Evolutionary conservation across 2,888 invertebrate species (phyloP), one percentile per base, ranked within the genome.

Genomic region (Allolobophora icterica): DNA sequence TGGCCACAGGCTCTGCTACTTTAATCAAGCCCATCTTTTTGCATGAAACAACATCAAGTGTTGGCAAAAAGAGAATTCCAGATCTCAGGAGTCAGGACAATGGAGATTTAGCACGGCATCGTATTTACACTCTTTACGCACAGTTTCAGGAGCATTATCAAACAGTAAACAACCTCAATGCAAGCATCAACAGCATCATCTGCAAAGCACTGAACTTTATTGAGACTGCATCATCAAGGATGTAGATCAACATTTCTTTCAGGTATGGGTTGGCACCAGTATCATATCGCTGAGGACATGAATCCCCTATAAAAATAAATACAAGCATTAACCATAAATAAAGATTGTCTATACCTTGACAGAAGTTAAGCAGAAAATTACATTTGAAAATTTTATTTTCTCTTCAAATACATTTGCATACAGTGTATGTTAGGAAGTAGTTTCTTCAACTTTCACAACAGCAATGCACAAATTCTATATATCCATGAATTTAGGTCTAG

Each of bases 231-330:
- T 87, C 87, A 17, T 30, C 90, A 90, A 95, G 91, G 13, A 95
- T 94, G 92, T 94, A 95, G 91, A 95, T 93, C 89, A 94, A 94
- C 84, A 93, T 93, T 83, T 94, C 94, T 52, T 94, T 94, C 89
- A 92, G 93, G 93, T 95, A 95, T 2, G 95, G 95, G 91, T 95
- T 93, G 58, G 91, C 91, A 19, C 99, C 99, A 94, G 99, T 98
- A 94, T 99, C 98, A 94, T 99, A 99, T 95, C 97, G 97, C 98
- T 99, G 99, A 0, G 99, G 99, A 95, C 99, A 99, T 94, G 98
- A 98, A 96, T 99, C 99, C 93, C 97, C 97, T 97, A 95, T 92
- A 95, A 95, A 92, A 91, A 40, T 15, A 30, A 90, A 89, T 30
- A 89, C n/a, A 71, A 33, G 24, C 21, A 52, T 52, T 4, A 4